phyloP scores from a whole-genome alignment of 2,888 invertebrate genomes.

The Megaustenia siamemsis region DNA sequence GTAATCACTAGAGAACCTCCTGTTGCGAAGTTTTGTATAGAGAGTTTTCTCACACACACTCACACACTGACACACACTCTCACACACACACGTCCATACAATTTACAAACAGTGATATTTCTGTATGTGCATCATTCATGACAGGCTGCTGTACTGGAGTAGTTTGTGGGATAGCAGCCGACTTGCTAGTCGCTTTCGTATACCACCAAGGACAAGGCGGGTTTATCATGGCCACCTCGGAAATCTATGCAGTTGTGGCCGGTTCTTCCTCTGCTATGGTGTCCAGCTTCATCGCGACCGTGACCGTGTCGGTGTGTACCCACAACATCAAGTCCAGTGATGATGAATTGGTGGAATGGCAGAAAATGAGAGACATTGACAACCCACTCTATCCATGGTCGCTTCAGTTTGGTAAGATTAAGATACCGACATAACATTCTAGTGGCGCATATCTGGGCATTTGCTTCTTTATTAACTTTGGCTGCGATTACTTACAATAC shows the following conservation, averaged over 20 bases:
- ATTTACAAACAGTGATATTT: too few species aligned
- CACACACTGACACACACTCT: too few species aligned
- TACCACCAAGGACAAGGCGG: conserved; percentile 63
- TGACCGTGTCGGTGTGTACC: conserved; percentile 68
- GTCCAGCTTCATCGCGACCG: conserved; percentile 62
- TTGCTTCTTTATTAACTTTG: too few species aligned
- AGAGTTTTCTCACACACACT: too few species aligned
- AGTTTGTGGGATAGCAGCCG: conserved; percentile 61
- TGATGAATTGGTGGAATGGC: conserved; percentile 63
- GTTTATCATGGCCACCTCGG: conserved; percentile 64
- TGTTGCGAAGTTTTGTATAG: too few species aligned
- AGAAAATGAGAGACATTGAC: conserved; percentile 66
- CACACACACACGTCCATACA: too few species aligned
- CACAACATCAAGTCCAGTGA: conserved; percentile 60
- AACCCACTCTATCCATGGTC: conserved; percentile 71
- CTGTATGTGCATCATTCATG: too few species aligned
- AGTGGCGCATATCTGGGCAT: too few species aligned
- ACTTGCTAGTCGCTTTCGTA: conserved; percentile 63
- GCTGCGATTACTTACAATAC: too few species aligned
- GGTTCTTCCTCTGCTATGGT: conserved; percentile 66
- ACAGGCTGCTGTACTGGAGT: conserved; percentile 67
- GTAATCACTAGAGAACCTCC: too few species aligned
- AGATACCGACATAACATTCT: too few species aligned
- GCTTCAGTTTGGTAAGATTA: conserved; percentile 56
- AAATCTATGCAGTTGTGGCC: conserved; percentile 66